Conservation (phyloP, 2,113 vertebrate species). For the Marmota flaviventris region DNA sequence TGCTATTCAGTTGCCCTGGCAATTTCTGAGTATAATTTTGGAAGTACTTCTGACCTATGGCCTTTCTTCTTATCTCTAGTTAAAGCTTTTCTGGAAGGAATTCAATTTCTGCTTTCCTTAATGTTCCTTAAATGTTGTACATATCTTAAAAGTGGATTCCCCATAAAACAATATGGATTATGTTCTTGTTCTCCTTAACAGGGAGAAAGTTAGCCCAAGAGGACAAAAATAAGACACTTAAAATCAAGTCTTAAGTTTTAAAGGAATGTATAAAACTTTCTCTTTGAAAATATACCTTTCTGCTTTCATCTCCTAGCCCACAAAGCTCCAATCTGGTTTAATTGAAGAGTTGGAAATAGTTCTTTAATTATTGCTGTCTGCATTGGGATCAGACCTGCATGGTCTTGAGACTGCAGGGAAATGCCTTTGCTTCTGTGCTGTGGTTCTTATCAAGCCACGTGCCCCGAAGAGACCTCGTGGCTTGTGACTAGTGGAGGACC, state of each 20-base stretch:
- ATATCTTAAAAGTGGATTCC: slow-evolving; percentile 74
- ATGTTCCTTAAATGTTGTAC: slow-evolving; percentile 79
- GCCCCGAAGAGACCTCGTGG: neutral
- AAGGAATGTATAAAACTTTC: slow-evolving; percentile 70
- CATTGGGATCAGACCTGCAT: neutral
- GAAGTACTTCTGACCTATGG: slow-evolving; percentile 62
- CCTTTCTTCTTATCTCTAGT: slow-evolving; percentile 64
- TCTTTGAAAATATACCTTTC: slow-evolving; percentile 51
- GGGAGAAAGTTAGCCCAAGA: slow-evolving; percentile 57
- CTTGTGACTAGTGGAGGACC: neutral
- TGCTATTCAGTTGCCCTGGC: slow-evolving; percentile 41
- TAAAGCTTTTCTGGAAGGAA: slow-evolving; percentile 76
- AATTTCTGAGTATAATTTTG: slow-evolving; percentile 67
- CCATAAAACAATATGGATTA: slow-evolving; percentile 76
- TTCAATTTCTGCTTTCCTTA: slow-evolving; percentile 76
- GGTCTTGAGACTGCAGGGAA: neutral
- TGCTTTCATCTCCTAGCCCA: neutral
- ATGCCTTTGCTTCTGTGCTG: neutral
- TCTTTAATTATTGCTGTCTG: neutral
- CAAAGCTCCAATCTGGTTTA: slow-evolving; percentile 15
- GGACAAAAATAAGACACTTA: slow-evolving; percentile 61
- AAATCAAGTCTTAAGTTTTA: slow-evolving; percentile 70
- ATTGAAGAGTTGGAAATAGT: neutral
- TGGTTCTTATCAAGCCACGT: neutral
- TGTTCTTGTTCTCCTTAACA: slow-evolving; percentile 51